Conservation (phyloP, 64 coral and sea anemone species). For the Montipora cactus region DNA sequence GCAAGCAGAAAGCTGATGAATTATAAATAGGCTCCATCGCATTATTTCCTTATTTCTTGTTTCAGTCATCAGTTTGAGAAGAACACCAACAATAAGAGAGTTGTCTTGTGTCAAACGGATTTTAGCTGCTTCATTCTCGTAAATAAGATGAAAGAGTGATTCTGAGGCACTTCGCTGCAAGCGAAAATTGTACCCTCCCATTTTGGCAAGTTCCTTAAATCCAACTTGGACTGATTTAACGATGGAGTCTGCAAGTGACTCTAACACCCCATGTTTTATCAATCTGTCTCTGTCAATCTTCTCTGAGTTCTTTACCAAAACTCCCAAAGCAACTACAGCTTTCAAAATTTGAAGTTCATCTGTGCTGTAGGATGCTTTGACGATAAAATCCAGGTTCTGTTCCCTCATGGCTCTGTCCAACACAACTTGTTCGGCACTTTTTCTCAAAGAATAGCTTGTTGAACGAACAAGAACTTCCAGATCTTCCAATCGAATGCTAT, state of each 20-base stretch:
- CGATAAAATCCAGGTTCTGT: conserved; percentile 76
- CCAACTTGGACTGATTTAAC: conserved; percentile 72
- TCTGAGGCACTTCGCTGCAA: conserved; percentile 75
- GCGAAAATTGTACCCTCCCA: conserved; percentile 69
- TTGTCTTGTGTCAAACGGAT: conserved; percentile 49
- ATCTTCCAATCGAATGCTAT: conserved; percentile 73
- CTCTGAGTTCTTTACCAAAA: conserved; percentile 80
- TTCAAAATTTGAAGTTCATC: conserved; percentile 88
- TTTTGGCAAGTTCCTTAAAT: conserved; percentile 61
- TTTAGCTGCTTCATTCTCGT: conserved; percentile 79
- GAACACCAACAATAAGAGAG: conserved; percentile 57
- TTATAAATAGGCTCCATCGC: conserved; percentile 78
- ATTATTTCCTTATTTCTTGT: conserved; percentile 88
- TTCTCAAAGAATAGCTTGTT: conserved; percentile 71
- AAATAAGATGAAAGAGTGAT: conserved; percentile 89
- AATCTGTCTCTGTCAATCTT: conserved; percentile 55
- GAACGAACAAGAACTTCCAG: conserved; percentile 79
- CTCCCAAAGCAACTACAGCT: conserved; percentile 74
- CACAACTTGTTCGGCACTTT: conserved; percentile 88
- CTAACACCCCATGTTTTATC: conserved; percentile 58
- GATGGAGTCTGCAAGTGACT: conserved; percentile 74
- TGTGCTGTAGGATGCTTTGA: conserved; percentile 60
- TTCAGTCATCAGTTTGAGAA: conserved; percentile 73
- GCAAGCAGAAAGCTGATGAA: conserved; percentile 83
- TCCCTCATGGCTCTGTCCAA: conserved; percentile 83